Conservation (phyloP, 2,113 vertebrate genomes). For the Dipodomys stephensi region DNA sequence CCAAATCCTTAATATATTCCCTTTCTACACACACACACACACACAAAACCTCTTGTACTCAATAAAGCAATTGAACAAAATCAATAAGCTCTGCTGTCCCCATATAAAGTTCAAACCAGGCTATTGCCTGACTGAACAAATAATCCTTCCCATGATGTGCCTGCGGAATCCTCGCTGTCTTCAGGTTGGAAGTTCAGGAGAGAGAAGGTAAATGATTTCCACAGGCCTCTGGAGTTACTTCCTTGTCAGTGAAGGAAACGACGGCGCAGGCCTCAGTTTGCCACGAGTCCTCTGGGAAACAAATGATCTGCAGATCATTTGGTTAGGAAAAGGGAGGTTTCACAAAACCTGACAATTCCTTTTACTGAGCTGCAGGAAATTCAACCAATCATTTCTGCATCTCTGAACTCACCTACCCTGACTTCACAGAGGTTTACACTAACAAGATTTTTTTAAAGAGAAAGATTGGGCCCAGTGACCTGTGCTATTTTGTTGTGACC, state of each 20-base stretch:
- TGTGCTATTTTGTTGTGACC: neutral
- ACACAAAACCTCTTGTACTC: no score
- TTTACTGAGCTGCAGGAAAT: conserved; percentile 27
- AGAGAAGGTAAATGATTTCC: neutral
- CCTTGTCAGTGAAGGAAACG: neutral
- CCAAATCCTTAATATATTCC: no score
- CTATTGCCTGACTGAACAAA: neutral
- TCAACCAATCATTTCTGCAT: neutral
- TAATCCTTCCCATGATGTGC: neutral
- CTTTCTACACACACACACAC: neutral
- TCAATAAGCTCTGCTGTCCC: neutral
- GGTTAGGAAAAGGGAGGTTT: neutral
- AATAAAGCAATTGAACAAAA: neutral
- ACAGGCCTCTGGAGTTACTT: neutral
- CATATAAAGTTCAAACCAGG: neutral
- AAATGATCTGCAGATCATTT: neutral
- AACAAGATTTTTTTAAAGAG: neutral
- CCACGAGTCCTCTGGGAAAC: neutral
- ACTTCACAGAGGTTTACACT: neutral
- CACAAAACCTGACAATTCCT: conserved; percentile 10
- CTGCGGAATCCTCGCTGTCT: neutral
- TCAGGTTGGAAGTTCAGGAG: neutral
- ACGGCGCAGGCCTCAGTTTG: neutral
- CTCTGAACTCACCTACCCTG: neutral
- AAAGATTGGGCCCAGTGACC: no score